Percentiles rank a stretch among this genome's conserved stretches.
Evolutionary conservation across 2,113 vertebrate genomes (phyloP).

Genomic region (Thryonomys swinderianus): DNA sequence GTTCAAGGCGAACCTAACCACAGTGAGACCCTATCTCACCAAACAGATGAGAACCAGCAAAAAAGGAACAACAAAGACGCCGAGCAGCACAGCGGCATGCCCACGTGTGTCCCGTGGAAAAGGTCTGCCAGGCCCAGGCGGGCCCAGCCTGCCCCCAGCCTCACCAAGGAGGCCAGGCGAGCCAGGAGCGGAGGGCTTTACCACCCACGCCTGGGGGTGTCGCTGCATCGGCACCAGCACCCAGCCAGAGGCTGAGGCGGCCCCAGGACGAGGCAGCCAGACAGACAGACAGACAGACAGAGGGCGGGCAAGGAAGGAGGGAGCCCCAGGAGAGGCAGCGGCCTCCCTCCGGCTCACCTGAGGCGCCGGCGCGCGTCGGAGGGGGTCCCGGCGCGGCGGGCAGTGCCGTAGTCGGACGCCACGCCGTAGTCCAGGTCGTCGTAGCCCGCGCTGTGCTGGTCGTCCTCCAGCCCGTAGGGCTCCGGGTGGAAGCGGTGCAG

Average conservation of each 20-base stretch:
- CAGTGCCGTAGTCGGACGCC: slow-evolving; percentile 92
- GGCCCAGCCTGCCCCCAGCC: not conserved
- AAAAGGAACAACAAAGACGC: not conserved
- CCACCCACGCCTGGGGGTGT: no score
- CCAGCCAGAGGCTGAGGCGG: slow-evolving; percentile 9
- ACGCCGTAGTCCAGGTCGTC: slow-evolving; percentile 96
- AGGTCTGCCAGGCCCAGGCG: not conserved
- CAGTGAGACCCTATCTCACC: not conserved
- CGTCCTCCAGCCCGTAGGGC: slow-evolving; percentile 94
- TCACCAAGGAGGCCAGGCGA: not conserved
- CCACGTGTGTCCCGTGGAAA: not conserved
- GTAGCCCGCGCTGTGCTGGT: slow-evolving; percentile 95
- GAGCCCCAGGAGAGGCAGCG: not conserved
- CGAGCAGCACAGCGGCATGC: not conserved
- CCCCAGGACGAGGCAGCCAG: not conserved
- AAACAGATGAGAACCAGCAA: not conserved
- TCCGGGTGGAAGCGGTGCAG: slow-evolving; percentile 94
- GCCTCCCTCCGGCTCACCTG: slow-evolving; percentile 85
- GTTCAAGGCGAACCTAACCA: not conserved
- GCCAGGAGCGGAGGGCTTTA: no score
- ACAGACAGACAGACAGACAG: not conserved
- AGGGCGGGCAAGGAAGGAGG: not conserved
- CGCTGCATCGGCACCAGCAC: not conserved
- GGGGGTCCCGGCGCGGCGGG: slow-evolving; percentile 88
- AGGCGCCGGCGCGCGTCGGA: slow-evolving; percentile 92